Evolutionary conservation across 2,888 invertebrate species (phyloP).

Genomic region (Deilephila porcellus): DNA sequence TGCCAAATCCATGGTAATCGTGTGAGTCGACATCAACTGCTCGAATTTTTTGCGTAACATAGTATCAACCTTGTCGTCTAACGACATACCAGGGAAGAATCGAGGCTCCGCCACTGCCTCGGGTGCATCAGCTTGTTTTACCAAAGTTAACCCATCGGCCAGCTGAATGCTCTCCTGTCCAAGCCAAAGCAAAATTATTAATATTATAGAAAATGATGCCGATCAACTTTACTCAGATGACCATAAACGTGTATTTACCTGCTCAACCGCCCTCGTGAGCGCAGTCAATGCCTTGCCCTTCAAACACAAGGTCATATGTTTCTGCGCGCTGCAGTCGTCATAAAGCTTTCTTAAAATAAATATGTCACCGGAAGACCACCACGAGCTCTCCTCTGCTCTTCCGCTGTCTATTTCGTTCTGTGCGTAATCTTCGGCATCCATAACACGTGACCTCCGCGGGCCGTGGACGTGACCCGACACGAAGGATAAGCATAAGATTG

Average conservation of each 20-base stretch:
- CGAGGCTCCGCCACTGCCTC: slow-evolving; percentile 84
- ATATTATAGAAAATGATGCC: slow-evolving; percentile 51
- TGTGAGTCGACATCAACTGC: slow-evolving; percentile 87
- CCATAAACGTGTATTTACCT: slow-evolving; percentile 69
- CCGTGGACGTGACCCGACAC: slow-evolving; percentile 75
- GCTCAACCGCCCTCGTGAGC: slow-evolving; percentile 85
- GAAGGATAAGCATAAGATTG: slow-evolving; percentile 73
- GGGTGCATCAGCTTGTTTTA: slow-evolving; percentile 84
- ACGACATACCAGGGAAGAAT: slow-evolving; percentile 82
- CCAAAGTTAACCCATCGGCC: slow-evolving; percentile 85
- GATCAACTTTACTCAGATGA: slow-evolving; percentile 37
- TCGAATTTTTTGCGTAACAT: slow-evolving; percentile 83
- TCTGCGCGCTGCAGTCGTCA: slow-evolving; percentile 86
- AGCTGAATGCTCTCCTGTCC: slow-evolving; percentile 85
- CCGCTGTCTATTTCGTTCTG: slow-evolving; percentile 81
- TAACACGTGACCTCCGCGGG: slow-evolving; percentile 74
- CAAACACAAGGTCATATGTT: slow-evolving; percentile 85
- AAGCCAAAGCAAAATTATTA: slow-evolving; percentile 64
- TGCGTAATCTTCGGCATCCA: slow-evolving; percentile 72
- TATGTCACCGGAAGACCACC: slow-evolving; percentile 86
- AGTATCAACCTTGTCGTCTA: slow-evolving; percentile 83
- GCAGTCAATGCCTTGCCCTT: slow-evolving; percentile 86
- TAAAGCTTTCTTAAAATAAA: slow-evolving; percentile 85
- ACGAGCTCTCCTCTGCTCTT: slow-evolving; percentile 77
- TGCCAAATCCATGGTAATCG: slow-evolving; percentile 86